Conservation (phyloP, 1,140 invertebrate species). For the Dreissena polymorpha region DNA sequence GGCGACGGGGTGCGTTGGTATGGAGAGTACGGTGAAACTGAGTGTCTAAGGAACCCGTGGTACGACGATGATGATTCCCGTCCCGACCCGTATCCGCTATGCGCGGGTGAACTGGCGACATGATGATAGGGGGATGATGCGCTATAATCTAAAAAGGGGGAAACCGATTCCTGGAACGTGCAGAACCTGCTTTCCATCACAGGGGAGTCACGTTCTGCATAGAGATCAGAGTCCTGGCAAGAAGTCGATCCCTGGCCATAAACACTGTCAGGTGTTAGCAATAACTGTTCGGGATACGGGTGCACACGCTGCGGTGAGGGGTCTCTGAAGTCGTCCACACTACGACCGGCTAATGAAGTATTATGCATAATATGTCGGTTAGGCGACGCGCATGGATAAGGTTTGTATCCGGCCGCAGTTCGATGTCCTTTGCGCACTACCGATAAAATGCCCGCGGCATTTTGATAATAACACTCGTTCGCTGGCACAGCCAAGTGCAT, state of each 20-base stretch:
- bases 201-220: constrained; percentile 18
- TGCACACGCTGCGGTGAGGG: background rate
- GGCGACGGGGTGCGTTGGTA: background rate
- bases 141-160: constrained; percentile 26
- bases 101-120: constrained; percentile 14
- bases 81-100: background rate
- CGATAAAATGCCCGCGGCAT: background rate
- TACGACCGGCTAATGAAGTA: background rate
- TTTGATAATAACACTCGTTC: background rate
- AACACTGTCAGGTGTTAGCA: background rate
- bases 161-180: constrained; percentile 44
- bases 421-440: background rate
- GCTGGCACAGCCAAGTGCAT: constrained; percentile 64
- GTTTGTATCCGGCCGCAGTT: background rate
- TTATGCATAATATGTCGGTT: background rate
- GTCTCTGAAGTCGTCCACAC: background rate
- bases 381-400: constrained; percentile 13
- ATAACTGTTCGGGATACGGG: background rate
- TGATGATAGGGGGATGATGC: constrained; percentile 26
- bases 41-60: constrained; percentile 12
- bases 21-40: constrained; percentile 19
- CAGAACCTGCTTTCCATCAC: constrained; percentile 36
- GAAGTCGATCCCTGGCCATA: background rate
- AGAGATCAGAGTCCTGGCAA: background rate
- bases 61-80: constrained; percentile 32